These are phyloP conservation scores for Typhlomys cinereus DNA, from an alignment of 2,113 vertebrate genomes.

Conservation along the genomic window DNA sequence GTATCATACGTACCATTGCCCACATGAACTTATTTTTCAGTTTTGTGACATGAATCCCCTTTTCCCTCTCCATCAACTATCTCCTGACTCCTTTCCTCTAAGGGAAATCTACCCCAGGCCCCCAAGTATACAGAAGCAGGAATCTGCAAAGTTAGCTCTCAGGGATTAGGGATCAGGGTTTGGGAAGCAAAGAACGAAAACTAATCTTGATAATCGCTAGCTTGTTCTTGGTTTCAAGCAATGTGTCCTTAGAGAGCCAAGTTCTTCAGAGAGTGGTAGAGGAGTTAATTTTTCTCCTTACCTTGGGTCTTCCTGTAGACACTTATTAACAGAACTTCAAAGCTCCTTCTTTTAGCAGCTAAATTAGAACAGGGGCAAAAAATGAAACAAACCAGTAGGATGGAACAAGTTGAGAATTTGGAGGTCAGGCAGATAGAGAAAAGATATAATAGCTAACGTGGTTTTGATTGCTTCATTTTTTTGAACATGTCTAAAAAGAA, in stretches of 20 bases:
- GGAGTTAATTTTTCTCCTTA: slow-evolving; percentile 46
- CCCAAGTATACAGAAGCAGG: neutral
- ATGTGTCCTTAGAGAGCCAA: slow-evolving; percentile 3
- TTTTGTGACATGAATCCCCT: slow-evolving; percentile 29
- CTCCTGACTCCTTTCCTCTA: neutral
- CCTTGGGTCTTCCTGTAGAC: slow-evolving; percentile 48
- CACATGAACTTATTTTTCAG: neutral
- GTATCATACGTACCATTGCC: neutral
- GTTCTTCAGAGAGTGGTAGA: neutral
- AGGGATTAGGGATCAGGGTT: slow-evolving; percentile 38
- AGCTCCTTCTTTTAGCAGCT: slow-evolving; percentile 38
- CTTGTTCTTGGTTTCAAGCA: slow-evolving; percentile 40
- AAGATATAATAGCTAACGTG: neutral
- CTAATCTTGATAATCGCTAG: slow-evolving; percentile 39
- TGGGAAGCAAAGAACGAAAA: slow-evolving; percentile 40
- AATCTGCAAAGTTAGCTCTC: slow-evolving; percentile 54
- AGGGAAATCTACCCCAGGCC: slow-evolving; percentile 42
- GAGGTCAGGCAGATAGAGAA: neutral
- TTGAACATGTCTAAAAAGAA: neutral
- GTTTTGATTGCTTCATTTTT: neutral
- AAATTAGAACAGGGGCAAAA: slow-evolving; percentile 59
- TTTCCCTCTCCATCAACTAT: neutral
- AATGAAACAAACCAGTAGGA: slow-evolving; percentile 71
- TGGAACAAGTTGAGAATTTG: slow-evolving; percentile 57
- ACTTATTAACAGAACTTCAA: slow-evolving; percentile 72